phyloP scores from a whole-genome alignment of 2,888 invertebrate species.

The Palloptera scutellata region DNA sequence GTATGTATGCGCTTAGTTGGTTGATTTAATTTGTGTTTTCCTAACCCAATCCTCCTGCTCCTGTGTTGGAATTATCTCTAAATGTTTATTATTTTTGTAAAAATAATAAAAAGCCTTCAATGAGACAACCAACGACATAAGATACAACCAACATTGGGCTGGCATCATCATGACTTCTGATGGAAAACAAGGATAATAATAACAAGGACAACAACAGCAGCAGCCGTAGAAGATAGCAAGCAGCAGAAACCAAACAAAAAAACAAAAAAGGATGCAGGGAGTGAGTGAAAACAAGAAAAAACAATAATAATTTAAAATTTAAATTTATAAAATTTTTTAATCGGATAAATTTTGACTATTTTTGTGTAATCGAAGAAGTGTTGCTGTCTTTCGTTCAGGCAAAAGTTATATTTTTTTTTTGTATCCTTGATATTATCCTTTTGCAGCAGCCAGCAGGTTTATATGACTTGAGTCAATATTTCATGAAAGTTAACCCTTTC shows the following conservation, averaged over 20 bases:
- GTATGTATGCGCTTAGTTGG: not conserved
- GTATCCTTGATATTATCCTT: not conserved
- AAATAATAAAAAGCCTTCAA: constrained; percentile 18
- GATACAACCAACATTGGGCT: constrained; percentile 2
- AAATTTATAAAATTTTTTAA: constrained; percentile 40
- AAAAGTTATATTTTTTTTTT: constrained; percentile 6
- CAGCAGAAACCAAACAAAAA: constrained; percentile 3
- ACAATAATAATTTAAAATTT: constrained; percentile 28
- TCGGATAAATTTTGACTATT: constrained; percentile 47
- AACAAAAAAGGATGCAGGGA: not conserved
- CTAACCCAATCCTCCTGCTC: constrained; percentile 2
- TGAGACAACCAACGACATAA: not conserved
- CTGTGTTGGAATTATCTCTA: constrained; percentile 19
- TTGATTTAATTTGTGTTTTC: constrained; percentile 24
- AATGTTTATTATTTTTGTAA: constrained; percentile 28
- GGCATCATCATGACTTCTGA: constrained; percentile 22
- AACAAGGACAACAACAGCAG: constrained; percentile 9
- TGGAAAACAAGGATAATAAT: constrained; percentile 18
- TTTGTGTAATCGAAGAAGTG: constrained; percentile 49
- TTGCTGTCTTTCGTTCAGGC: not conserved
- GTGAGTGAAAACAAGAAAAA: not conserved
- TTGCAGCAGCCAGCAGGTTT: constrained; percentile 36
- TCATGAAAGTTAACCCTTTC: constrained; percentile 51
- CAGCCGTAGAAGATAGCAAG: not conserved
- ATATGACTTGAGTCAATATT: constrained; percentile 56